phyloP scores from a whole-genome alignment of 2,113 vertebrate species.

The Argyrosomus japonicus region DNA sequence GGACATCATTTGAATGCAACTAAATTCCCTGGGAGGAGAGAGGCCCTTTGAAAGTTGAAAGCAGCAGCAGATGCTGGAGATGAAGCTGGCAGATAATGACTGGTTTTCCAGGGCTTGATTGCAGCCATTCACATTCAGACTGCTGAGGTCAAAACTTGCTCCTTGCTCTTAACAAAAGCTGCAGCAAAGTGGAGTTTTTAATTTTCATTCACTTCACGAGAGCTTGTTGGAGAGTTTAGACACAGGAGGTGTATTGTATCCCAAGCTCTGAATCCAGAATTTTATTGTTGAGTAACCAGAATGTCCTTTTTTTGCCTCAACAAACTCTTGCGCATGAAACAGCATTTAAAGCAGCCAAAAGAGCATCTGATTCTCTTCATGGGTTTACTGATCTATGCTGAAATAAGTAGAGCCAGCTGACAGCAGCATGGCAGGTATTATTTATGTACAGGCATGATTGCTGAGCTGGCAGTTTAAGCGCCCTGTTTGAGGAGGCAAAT shows the following conservation, averaged over 20 bases:
- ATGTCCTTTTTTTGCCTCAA: background rate
- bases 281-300: background rate
- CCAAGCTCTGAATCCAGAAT: background rate
- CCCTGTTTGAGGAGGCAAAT: background rate
- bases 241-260: background rate
- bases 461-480: background rate
- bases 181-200: background rate
- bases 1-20: slow-evolving; percentile 8
- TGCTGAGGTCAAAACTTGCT: slow-evolving; percentile 34
- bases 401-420: background rate
- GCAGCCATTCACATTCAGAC: slow-evolving; percentile 41
- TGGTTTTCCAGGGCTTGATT: slow-evolving; percentile 45
- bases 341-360: background rate
- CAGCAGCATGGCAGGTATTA: background rate
- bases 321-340: background rate
- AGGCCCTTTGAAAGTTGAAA: slow-evolving; percentile 7
- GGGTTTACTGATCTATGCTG: background rate
- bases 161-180: slow-evolving; percentile 24
- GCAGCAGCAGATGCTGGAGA: slow-evolving; percentile 36
- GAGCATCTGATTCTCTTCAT: background rate
- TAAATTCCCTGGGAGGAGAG: slow-evolving; percentile 15
- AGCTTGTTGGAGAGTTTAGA: background rate
- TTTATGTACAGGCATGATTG: background rate
- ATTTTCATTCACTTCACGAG: background rate
- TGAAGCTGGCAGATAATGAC: slow-evolving; percentile 47